Conservation (phyloP, 2,113 vertebrate species). For the Apaloderma vittatum region DNA sequence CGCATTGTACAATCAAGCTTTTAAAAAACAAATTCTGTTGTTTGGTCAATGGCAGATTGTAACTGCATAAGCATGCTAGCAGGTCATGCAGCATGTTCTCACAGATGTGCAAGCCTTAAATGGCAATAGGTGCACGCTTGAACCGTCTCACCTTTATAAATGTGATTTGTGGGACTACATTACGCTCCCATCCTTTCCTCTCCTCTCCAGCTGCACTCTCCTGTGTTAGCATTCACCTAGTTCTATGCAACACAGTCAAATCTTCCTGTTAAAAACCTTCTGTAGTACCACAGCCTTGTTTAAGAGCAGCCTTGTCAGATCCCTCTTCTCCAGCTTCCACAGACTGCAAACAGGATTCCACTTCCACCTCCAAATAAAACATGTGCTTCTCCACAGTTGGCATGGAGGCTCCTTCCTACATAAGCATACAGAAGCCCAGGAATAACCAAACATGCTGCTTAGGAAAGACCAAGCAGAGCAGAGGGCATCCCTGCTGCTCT, state of each 20-base stretch:
- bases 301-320: neutral
- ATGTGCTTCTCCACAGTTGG: neutral
- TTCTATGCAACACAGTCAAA: fast-evolving
- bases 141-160: neutral
- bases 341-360: neutral
- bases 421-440: neutral
- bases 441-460: neutral
- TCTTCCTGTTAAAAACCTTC: neutral
- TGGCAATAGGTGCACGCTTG: neutral
- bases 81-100: neutral
- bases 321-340: neutral
- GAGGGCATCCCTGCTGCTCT: neutral
- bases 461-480: neutral
- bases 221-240: neutral
- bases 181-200: neutral
- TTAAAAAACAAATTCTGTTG: neutral
- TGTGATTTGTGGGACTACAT: neutral
- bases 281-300: neutral
- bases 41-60: neutral
- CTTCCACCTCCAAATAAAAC: neutral
- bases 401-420: neutral
- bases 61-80: neutral
- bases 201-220: neutral
- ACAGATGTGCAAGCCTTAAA: neutral
- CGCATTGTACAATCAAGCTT: neutral